Evolutionary conservation across 2,113 vertebrate species (phyloP).

Genomic region (Choloepus hoffmanni): DNA sequence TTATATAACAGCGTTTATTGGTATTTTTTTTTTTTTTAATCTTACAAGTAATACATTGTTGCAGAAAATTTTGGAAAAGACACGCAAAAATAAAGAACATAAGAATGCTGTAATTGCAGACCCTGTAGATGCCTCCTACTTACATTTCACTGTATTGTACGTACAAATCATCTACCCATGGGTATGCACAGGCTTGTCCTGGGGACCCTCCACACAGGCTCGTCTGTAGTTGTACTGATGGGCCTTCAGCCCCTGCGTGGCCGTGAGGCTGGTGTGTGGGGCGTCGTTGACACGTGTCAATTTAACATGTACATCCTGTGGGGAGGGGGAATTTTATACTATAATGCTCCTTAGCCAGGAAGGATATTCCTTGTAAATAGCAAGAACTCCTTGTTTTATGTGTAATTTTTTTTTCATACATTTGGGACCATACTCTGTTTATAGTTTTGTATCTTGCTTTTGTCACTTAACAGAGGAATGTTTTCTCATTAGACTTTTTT

Average conservation of each 20-base stretch:
- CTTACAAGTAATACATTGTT: conserved; percentile 4
- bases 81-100: conserved; percentile 14
- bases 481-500: conserved; percentile 8
- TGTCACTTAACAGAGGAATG: not conserved
- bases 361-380: not conserved
- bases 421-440: not conserved
- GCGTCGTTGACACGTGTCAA: not conserved
- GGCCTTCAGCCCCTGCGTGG: too few species aligned
- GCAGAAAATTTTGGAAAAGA: conserved; percentile 31
- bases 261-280: too few species aligned
- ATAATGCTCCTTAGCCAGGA: not conserved
- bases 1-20: conserved; percentile 17
- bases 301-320: not conserved
- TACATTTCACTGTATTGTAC: not conserved
- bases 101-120: not conserved
- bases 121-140: not conserved
- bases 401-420: conserved; percentile 39
- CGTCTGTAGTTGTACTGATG: not conserved
- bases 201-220: not conserved
- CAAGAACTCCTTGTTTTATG: not conserved
- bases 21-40: conserved; percentile 15
- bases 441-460: conserved; percentile 27
- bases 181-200: not conserved
- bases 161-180: not conserved
- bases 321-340: not conserved